phyloP scores from a whole-genome alignment of 2,113 vertebrate species.

The Coturnix japonica region DNA sequence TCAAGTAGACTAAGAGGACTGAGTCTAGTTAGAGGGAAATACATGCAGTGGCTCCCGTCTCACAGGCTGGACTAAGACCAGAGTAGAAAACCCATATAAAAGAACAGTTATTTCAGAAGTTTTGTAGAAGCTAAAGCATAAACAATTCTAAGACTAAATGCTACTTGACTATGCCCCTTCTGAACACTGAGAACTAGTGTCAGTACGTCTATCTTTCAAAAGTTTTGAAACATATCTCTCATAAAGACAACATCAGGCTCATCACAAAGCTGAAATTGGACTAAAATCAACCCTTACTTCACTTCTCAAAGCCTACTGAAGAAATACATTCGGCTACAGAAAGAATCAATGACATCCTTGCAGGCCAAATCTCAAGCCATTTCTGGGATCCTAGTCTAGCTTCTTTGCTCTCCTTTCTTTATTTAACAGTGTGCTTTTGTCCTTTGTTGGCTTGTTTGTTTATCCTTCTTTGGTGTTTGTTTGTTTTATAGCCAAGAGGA shows the following conservation, averaged over 20 bases:
- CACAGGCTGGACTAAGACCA: background rate
- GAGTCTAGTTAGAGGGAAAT: background rate
- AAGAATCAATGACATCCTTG: background rate
- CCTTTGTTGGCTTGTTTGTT: background rate
- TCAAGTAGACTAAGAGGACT: background rate
- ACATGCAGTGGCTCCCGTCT: background rate
- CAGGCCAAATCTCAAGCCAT: background rate
- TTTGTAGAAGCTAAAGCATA: background rate
- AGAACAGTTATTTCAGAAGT: too few species aligned
- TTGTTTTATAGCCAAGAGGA: background rate
- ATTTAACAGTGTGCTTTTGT: background rate
- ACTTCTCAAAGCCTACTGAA: background rate
- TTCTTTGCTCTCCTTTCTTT: background rate
- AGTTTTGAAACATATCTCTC: background rate
- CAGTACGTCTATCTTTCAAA: background rate
- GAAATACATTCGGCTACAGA: background rate
- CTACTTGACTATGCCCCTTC: background rate
- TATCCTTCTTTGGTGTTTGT: background rate
- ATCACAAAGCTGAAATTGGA: background rate
- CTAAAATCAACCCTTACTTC: background rate
- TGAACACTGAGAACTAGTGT: too few species aligned
- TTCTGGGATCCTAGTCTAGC: background rate
- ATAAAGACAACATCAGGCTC: background rate
- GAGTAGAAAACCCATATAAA: background rate
- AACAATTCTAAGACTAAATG: background rate